phyloP scores from a whole-genome alignment of 2,888 invertebrate genomes.

The Lapara coniferarum region DNA sequence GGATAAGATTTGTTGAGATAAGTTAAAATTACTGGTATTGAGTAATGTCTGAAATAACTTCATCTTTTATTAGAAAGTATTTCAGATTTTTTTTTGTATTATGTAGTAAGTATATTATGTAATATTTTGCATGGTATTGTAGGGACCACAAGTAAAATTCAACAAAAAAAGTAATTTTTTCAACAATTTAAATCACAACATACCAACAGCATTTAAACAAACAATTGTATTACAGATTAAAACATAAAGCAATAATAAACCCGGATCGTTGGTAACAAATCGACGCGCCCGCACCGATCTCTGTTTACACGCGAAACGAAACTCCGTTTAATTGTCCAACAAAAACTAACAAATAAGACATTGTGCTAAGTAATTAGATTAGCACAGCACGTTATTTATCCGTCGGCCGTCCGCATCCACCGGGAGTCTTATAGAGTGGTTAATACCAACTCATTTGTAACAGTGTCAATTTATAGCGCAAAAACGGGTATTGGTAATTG shows the following conservation, averaged over 20 bases:
- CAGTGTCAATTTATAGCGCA: slow-evolving; percentile 52
- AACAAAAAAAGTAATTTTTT: not conserved
- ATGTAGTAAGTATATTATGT: too few species aligned
- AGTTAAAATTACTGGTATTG: slow-evolving; percentile 21
- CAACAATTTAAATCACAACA: not conserved
- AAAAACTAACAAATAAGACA: slow-evolving; percentile 78
- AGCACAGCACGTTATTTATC: slow-evolving; percentile 66
- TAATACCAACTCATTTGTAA: slow-evolving; percentile 54
- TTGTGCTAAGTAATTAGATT: slow-evolving; percentile 81
- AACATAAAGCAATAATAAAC: slow-evolving; percentile 24
- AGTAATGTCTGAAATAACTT: too few species aligned
- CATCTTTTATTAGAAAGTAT: too few species aligned
- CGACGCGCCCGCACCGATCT: slow-evolving; percentile 31
- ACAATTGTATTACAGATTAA: slow-evolving; percentile 19
- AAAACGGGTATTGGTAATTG: slow-evolving; percentile 58
- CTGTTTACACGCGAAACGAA: slow-evolving; percentile 65
- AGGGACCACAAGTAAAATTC: not conserved
- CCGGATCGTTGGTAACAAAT: slow-evolving; percentile 27
- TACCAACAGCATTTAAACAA: not conserved
- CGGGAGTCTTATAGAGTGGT: slow-evolving; percentile 53
- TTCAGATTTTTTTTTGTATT: too few species aligned
- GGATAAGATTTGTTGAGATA: slow-evolving; percentile 27
- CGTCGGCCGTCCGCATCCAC: slow-evolving; percentile 25
- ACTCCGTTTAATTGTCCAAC: slow-evolving; percentile 70
- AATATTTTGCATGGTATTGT: too few species aligned